Base-by-base conservation (phyloP, 2,888 invertebrate species). In the Augochlorella aurata region DNA sequence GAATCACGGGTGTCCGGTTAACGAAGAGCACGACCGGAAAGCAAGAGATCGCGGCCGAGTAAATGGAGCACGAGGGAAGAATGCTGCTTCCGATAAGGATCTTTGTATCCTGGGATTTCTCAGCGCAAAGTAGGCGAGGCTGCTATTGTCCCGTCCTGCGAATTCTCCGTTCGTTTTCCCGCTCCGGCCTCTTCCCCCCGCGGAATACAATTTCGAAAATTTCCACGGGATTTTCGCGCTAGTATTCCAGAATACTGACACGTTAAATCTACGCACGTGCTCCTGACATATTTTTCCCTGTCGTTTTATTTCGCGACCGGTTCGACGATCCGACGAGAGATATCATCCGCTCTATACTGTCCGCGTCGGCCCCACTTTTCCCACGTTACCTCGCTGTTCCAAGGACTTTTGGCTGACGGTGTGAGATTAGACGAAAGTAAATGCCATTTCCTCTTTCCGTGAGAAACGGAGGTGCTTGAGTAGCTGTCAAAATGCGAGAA, bases 11-110 rank as follows among this genome's bases (percentile, higher is more conserved):
- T 5, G 29, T 10, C 29, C 58, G 58, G 58, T 58, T 58, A 58
- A 58, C 58, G 58, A 58, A 58, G 58, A 24, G 58, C 58, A 24
- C 58, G 24, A 24, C 24, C 58, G 58, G 58, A 58, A 58, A 58
- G 7, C 24, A 1, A 14, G 24, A 24, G 58, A 58, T 54, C 54
- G 21, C 12, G 58, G 24, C 14, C 12, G 1, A 21, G 58, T 58
- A 58, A 58, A 21, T 54, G 24, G 24, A 58, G 24, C 58, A 24
- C 58, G 14, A 58, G 14, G 24, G 24, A 58, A 58, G 58, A 24
- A 58, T 58, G 4, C 58, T 14, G 24, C 58, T 58, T 58, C 58
- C 58, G 58, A 58, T 24, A 24, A 24, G 58, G 24, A 58, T 58
- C 58, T 58, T 58, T 58, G 58, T 24, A 2, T 58, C 14, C 24